Evolutionary conservation across 2,888 invertebrate genomes (phyloP), one percentile per base, ranked within the genome.

Genomic region (Cremastinae sp.): DNA sequence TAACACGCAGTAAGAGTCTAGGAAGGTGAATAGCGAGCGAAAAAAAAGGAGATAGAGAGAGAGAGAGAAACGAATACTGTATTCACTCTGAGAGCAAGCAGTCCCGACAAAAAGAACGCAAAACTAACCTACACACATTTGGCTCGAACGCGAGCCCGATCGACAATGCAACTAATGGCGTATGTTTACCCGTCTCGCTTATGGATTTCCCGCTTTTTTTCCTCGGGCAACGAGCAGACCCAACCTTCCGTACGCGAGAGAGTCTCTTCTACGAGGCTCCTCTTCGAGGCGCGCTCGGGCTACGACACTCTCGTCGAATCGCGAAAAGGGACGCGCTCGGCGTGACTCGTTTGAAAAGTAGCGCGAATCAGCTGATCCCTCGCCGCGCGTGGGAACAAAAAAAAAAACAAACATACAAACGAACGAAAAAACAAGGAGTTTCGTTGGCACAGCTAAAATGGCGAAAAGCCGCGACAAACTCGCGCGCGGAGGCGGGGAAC

Each of bases 321-420:
- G 10, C 2, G 18, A 16, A 5, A 10, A 7, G 16, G 12, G n/a
- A 36, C n/a, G 0, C 8, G 12, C 12, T 41, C 36, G 41, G 0
- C 2, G 8, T 41, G 41, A 41, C 4, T 41, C 10, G 8, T 41
- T 41, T 12, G 41, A 64, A 47, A 43, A 59, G 28, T 14, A 4
- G 18, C 45, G 62, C 51, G 38, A 36, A 64, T 47, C 62, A 64
- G 62, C 62, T 64, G 62, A 38, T 64, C 51, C 16, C 9, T 20
- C 0, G 20, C 47, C 47, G 10, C 47, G 38, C 51, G 38, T n/a
- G 41, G n/a, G 53, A 8, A 38, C n/a, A n/a, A n/a, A n/a, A n/a
- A n/a, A n/a, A n/a, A n/a, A n/a, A n/a, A n/a, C n/a, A n/a, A n/a
- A n/a, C n/a, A n/a, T n/a, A n/a, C n/a, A n/a, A n/a, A n/a, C n/a